These are phyloP conservation scores for Pterobdella sp. DNA, from an alignment of 2,888 invertebrate species.

Conservation along the genomic window DNA sequence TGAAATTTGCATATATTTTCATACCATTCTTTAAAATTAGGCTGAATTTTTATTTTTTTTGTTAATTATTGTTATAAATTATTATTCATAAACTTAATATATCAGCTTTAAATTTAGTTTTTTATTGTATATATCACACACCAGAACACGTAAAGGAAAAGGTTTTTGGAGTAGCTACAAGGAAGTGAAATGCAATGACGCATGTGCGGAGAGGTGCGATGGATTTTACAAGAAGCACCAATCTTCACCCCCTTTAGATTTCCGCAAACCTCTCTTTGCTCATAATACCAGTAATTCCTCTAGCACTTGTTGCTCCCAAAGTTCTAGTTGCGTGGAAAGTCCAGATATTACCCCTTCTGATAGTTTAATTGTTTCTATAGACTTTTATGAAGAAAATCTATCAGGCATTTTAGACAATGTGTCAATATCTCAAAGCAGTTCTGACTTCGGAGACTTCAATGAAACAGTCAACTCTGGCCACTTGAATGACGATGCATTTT, in stretches of 20 bases:
- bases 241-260: background rate
- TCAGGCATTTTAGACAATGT: background rate
- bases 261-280: too few relatives aligned
- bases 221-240: slow-evolving; percentile 19
- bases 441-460: background rate
- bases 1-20: background rate
- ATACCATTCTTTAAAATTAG: background rate
- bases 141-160: slow-evolving; percentile 1
- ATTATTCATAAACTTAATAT: too few relatives aligned
- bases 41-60: background rate
- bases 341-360: too few relatives aligned
- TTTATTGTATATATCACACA: too few relatives aligned
- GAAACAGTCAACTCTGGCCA: background rate
- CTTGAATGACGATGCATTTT: too few relatives aligned
- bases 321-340: too few relatives aligned
- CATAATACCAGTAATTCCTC: too few relatives aligned
- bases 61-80: background rate
- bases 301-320: too few relatives aligned
- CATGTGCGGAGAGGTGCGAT: slow-evolving; percentile 9
- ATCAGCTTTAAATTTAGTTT: too few relatives aligned
- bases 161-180: slow-evolving; percentile 15
- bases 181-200: slow-evolving; percentile 27
- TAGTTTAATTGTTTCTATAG: background rate
- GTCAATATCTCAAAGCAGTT: background rate
- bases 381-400: background rate